Evolutionary conservation across 2,797 vertebrate genomes (phyloP).

Genomic region (Champsocephalus gunnari): DNA sequence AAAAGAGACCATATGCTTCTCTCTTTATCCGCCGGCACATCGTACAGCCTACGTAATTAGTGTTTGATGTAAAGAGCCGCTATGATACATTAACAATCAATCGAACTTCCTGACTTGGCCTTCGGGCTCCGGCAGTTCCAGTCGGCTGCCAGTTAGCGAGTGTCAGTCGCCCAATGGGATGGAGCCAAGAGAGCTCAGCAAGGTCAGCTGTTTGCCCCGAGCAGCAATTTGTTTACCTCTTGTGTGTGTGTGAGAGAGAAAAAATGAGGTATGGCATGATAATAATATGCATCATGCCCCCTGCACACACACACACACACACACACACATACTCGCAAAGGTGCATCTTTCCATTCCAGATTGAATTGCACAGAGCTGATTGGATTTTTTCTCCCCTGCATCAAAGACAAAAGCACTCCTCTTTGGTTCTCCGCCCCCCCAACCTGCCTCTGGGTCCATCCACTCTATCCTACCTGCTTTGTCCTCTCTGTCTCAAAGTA

Average conservation of each 20-base stretch:
- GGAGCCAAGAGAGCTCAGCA: constrained; percentile 48
- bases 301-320: constrained; percentile 24
- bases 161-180: constrained; percentile 51
- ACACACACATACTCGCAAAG: constrained; percentile 31
- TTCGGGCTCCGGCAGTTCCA: not conserved
- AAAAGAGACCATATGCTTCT: constrained; percentile 24
- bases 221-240: constrained; percentile 62
- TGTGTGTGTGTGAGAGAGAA: constrained; percentile 29
- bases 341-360: constrained; percentile 72
- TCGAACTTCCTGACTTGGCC: constrained; percentile 35
- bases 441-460: constrained; percentile 38
- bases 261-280: constrained; percentile 46
- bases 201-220: constrained; percentile 63
- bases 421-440: constrained; percentile 32
- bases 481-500: constrained; percentile 8
- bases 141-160: constrained; percentile 24
- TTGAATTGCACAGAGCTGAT: constrained; percentile 80
- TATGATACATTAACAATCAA: constrained; percentile 54
- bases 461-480: constrained; percentile 25
- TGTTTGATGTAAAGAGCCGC: constrained; percentile 38
- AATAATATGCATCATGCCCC: constrained; percentile 62
- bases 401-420: constrained; percentile 71
- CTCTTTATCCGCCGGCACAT: constrained; percentile 24
- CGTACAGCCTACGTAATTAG: constrained; percentile 48
- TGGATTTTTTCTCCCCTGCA: constrained; percentile 77